phyloP scores from a whole-genome alignment of 2,888 invertebrate genomes.

The Chironomus tentans region DNA sequence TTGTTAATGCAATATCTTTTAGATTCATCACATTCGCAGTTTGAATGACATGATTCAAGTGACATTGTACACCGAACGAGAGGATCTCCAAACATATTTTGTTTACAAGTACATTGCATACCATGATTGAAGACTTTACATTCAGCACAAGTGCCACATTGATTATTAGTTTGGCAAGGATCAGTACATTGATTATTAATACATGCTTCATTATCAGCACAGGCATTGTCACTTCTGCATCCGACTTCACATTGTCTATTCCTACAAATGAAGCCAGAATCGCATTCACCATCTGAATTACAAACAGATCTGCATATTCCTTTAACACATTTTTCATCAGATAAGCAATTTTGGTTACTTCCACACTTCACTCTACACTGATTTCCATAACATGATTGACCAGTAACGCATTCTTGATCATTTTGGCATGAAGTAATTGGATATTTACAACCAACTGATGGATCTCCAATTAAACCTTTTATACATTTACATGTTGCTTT shows the following conservation, averaged over 20 bases:
- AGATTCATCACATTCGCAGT: conserved; percentile 70
- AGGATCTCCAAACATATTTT: conserved; percentile 73
- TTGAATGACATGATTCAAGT: conserved; percentile 60
- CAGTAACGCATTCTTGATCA: conserved; percentile 59
- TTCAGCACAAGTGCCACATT: conserved; percentile 75
- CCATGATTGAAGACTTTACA: conserved; percentile 77
- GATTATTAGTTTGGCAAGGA: conserved; percentile 64
- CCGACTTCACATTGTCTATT: conserved; percentile 78
- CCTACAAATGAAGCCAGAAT: conserved; percentile 74
- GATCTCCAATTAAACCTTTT: conserved; percentile 60
- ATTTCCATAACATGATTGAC: conserved; percentile 67
- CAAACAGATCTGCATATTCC: conserved; percentile 78
- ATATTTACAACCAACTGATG: conserved; percentile 62
- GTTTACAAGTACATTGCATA: conserved; percentile 76
- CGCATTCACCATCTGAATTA: conserved; percentile 75
- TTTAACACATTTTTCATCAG: conserved; percentile 76
- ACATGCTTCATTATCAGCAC: conserved; percentile 66
- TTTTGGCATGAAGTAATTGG: conserved; percentile 53
- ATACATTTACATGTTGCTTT: conserved; percentile 67
- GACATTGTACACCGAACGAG: conserved; percentile 66
- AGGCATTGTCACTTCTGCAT: conserved; percentile 74
- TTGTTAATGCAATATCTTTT: conserved; percentile 63
- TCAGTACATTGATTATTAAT: conserved; percentile 72
- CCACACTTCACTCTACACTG: conserved; percentile 69
- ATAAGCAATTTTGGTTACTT: conserved; percentile 69